phyloP scores from a whole-genome alignment of 2,797 vertebrate genomes.

The Phoebastria nigripes region DNA sequence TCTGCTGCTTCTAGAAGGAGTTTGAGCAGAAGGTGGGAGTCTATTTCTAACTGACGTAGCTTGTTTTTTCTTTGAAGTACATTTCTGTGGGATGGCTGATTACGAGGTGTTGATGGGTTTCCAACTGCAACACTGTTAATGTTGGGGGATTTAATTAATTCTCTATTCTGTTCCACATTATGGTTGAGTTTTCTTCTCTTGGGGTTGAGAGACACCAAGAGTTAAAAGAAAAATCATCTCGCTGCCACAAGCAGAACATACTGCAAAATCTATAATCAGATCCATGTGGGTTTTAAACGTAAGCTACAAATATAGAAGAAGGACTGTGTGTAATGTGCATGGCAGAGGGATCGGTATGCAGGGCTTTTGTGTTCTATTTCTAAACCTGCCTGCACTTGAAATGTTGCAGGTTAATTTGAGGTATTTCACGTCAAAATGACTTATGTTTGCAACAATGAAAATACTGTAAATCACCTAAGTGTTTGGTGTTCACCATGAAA shows the following conservation, averaged over 20 bases:
- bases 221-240: conserved; percentile 47
- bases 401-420: conserved; percentile 16
- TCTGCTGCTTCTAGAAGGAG: conserved; percentile 32
- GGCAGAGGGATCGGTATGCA: background rate
- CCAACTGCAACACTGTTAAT: conserved; percentile 50
- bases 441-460: background rate
- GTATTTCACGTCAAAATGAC: background rate
- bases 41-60: conserved; percentile 50
- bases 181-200: background rate
- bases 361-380: conserved; percentile 21
- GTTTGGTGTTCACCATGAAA: background rate
- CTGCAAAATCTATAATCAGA: conserved; percentile 52
- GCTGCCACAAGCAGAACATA: conserved; percentile 42
- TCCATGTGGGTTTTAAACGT: conserved; percentile 60
- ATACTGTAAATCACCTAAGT: background rate
- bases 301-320: conserved; percentile 48
- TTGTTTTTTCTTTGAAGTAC: conserved; percentile 41
- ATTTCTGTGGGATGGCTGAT: conserved; percentile 50
- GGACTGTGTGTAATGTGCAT: background rate
- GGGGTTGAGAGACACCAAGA: conserved; percentile 27
- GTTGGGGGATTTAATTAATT: conserved; percentile 25
- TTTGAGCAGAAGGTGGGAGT: conserved; percentile 56
- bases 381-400: conserved; percentile 4
- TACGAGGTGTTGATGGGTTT: conserved; percentile 63
- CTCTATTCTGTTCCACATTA: background rate